Evolutionary conservation across 2,113 vertebrate species (phyloP).

Genomic region (Otis tarda): DNA sequence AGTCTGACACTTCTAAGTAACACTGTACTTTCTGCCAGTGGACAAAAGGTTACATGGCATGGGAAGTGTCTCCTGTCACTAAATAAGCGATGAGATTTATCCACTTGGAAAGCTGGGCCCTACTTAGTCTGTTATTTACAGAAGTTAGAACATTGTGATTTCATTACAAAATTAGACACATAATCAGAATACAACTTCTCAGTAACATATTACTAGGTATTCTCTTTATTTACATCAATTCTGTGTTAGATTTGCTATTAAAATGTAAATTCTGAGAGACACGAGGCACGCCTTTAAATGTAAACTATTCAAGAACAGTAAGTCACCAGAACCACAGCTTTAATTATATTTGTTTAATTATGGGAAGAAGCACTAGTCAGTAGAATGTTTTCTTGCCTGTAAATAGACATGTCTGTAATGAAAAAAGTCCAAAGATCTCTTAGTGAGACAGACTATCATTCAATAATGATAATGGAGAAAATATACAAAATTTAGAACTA

Average conservation of each 20-base stretch:
- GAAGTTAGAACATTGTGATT: background rate
- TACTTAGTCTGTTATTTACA: background rate
- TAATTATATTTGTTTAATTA: background rate
- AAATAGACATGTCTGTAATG: background rate
- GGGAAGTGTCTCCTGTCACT: background rate
- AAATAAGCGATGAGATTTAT: background rate
- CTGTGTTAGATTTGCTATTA: background rate
- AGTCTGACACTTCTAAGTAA: background rate
- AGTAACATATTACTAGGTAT: background rate
- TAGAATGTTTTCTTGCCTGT: background rate
- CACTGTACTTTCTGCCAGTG: background rate
- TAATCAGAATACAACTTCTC: background rate
- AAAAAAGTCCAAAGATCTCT: background rate
- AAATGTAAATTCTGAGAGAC: background rate
- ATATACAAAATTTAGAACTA: background rate
- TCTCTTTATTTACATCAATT: background rate
- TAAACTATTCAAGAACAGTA: background rate
- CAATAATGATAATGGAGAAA: background rate
- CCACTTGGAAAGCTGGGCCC: background rate
- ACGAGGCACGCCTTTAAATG: background rate
- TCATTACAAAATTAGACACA: background rate
- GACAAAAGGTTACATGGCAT: background rate
- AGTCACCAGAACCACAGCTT: background rate
- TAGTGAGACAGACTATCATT: background rate
- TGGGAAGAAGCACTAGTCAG: background rate